Evolutionary conservation across 1,140 invertebrate genomes (phyloP).

Genomic region (Callitettix versicolor): DNA sequence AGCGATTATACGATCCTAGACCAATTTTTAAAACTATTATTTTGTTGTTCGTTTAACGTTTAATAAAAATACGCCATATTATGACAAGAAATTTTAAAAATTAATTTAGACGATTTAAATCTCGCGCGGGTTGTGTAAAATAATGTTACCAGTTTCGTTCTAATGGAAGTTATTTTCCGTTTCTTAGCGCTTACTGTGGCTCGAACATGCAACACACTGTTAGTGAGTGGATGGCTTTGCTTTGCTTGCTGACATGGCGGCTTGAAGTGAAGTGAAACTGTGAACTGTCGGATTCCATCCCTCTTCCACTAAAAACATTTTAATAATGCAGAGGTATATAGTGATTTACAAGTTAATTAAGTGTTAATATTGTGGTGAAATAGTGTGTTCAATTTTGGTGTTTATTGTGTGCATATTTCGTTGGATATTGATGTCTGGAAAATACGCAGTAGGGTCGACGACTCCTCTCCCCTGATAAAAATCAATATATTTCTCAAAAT

Average conservation of each 20-base stretch:
- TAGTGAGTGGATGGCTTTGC: not conserved
- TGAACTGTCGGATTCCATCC: slow-evolving; percentile 8
- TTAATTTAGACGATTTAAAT: too few relatives aligned
- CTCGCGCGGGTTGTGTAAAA: too few relatives aligned
- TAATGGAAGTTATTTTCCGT: too few relatives aligned
- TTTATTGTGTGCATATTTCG: not conserved
- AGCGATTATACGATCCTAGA: too few relatives aligned
- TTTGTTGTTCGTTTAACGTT: too few relatives aligned
- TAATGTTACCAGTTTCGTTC: too few relatives aligned
- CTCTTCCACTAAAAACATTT: slow-evolving; percentile 12
- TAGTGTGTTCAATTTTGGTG: not conserved
- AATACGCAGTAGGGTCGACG: slow-evolving; percentile 24
- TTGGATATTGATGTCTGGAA: not conserved
- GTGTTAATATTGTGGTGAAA: slow-evolving; percentile 4
- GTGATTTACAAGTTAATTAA: slow-evolving; percentile 3
- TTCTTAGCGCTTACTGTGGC: too few relatives aligned
- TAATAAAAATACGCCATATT: too few relatives aligned
- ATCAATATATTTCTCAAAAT: slow-evolving; percentile 19
- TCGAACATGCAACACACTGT: too few relatives aligned
- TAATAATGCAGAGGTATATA: slow-evolving; percentile 16
- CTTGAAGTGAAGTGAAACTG: slow-evolving; percentile 8
- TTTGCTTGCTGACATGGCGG: slow-evolving; percentile 23
- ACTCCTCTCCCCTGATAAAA: slow-evolving; percentile 17
- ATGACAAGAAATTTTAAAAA: too few relatives aligned
- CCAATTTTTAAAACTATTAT: too few relatives aligned